Percentiles rank a stretch among this genome's conserved stretches.
Conservation (phyloP, 2,797 vertebrate genomes). For the Nannoperca australis region DNA sequence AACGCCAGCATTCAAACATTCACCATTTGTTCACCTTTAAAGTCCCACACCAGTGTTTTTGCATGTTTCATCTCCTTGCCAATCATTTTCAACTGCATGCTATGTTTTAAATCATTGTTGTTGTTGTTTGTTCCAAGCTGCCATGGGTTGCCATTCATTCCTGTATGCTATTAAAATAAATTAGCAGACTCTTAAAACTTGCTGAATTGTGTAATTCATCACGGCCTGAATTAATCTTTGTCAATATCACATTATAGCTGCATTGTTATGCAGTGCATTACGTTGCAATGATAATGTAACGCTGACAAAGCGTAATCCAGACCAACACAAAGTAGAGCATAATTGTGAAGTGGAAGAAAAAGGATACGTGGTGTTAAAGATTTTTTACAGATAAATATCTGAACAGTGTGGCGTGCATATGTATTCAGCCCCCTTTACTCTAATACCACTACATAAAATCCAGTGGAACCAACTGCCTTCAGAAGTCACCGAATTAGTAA, state of each 20-base stretch:
- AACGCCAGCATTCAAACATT: constrained; percentile 26
- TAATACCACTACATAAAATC: no score
- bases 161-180: background rate
- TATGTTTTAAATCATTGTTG: background rate
- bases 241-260: background rate
- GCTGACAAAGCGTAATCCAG: no score
- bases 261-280: background rate
- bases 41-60: background rate
- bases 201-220: background rate
- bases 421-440: no score
- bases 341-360: no score
- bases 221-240: background rate
- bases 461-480: no score
- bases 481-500: no score
- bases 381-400: no score
- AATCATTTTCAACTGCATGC: background rate
- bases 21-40: constrained; percentile 3
- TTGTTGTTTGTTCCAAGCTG: background rate
- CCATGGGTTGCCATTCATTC: constrained; percentile 6
- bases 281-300: background rate
- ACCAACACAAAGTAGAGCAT: no score
- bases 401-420: no score
- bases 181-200: background rate
- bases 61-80: background rate
- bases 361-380: no score